Base-by-base conservation (phyloP, 2,797 vertebrate species). In the Poliocrania exsul region DNA sequence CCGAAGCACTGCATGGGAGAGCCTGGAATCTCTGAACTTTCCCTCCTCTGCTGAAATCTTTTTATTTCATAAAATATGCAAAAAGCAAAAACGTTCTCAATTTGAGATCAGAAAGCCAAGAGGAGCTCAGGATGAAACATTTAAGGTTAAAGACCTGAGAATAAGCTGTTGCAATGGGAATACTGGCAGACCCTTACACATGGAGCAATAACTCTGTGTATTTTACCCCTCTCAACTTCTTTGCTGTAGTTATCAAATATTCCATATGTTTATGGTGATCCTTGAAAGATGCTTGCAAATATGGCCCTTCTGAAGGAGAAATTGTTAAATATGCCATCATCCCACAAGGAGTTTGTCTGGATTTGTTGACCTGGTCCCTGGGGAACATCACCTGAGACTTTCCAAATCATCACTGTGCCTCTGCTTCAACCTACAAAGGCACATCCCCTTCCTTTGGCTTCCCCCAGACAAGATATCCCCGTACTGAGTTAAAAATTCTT, bases 401-500 rank as follows among this genome's bases (percentile, higher is more conserved):
- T 62, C 86, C 86, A 86, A 86, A 93, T 69, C 13, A 1, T n/a
- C 86, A 5, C 81, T 1, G 3, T 1, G 13, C 85, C 28, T 80
- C 88, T 47, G 42, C 88, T 87, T 93, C 10, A 10, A 57, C 93
- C 92, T 57, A 40, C 67, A 29, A 84, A 95, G 86, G 70, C n/a
- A 2, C 73, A 61, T 71, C 86, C 94, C 91, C 90, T 66, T 60
- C 35, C 23, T 81, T 85, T 94, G 87, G 78, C 89, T 94, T 95
- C 67, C 86, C 71, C 74, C 67, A 95, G 83, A 77, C 86, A 72
- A 96, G 96, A 95, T 81, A 92, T 96, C 95, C 87, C 85, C 2
- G 11, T 29, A 31, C 81, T 10, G 70, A 93, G 93, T 96, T 75
- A 93, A 93, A 97, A 98, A 96, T 33, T 93, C 95, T 97, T 93